A percentile compares a stretch with the other conserved stretches of the same genome.
These are phyloP conservation scores for Drosophila mayri DNA, from an alignment of 1,140 invertebrate species.

Conservation along the genomic window DNA sequence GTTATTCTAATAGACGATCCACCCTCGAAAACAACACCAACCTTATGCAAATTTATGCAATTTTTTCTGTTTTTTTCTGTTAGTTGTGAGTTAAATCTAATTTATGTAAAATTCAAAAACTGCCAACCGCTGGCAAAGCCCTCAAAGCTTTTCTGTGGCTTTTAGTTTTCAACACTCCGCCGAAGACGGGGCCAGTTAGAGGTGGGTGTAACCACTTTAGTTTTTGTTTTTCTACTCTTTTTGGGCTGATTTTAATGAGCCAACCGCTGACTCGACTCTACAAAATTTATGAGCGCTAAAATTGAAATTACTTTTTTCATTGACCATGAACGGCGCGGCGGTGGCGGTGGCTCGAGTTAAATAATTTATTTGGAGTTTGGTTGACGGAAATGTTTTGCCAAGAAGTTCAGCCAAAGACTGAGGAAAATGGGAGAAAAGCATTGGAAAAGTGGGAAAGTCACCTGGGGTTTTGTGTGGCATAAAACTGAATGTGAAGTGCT, in stretches of 20 bases:
- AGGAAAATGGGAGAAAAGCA: conserved; percentile 9
- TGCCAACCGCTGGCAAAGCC: conserved; percentile 57
- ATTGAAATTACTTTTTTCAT: conserved; percentile 74
- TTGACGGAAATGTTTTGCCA: conserved; percentile 21
- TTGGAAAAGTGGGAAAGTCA: conserved; percentile 2
- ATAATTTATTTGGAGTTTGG: conserved; percentile 40
- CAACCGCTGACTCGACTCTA: conserved; percentile 40
- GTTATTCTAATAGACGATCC: conserved; percentile 60
- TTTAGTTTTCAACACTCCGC: conserved; percentile 56
- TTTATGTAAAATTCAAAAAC: conserved; percentile 73
- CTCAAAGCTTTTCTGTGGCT: conserved; percentile 51
- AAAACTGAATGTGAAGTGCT: neutral
- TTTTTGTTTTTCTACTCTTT: neutral
- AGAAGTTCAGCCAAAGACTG: neutral
- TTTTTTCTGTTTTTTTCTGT: conserved; percentile 30
- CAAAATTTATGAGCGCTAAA: conserved; percentile 74
- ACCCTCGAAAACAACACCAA: conserved; percentile 7
- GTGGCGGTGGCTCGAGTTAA: conserved; percentile 7
- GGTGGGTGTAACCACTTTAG: conserved; percentile 55
- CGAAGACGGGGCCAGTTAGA: conserved; percentile 3
- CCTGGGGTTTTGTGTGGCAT: neutral
- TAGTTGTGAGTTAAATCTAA: conserved; percentile 67
- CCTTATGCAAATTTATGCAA: conserved; percentile 54
- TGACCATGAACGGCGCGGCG: conserved; percentile 49
- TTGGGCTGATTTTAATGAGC: conserved; percentile 67